Conservation (phyloP, 30 jellyfish, hydroid and myxozoan species). For the Euphysa ruthae region DNA sequence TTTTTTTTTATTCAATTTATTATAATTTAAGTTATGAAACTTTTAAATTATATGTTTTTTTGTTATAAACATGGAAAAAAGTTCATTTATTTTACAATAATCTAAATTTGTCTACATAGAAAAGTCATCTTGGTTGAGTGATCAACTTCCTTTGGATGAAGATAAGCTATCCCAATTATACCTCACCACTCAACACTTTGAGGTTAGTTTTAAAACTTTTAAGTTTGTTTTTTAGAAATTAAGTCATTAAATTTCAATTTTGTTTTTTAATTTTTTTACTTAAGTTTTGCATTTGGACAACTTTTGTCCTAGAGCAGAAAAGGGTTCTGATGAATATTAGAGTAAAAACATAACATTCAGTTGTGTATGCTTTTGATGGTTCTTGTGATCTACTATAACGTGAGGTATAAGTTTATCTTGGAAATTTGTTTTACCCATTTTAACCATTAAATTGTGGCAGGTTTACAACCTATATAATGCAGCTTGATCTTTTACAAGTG, state of each 20-base stretch:
- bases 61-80: neutral
- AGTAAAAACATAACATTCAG: no score
- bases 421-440: no score
- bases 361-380: no score
- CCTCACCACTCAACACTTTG: conserved; percentile 64
- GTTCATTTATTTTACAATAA: neutral
- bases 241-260: neutral
- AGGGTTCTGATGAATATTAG: no score
- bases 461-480: no score
- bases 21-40: no score
- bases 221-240: neutral
- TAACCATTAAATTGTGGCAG: no score
- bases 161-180: conserved; percentile 60
- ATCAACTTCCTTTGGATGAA: conserved; percentile 45
- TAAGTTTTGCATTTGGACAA: neutral
- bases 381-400: no score
- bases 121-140: conserved; percentile 39
- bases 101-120: neutral
- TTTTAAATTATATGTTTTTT: neutral
- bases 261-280: neutral
- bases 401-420: no score
- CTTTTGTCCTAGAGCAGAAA: no score
- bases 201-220: conserved; percentile 29
- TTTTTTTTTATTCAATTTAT: no score
- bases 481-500: no score